These are phyloP conservation scores for Petaurus breviceps DNA, from an alignment of 2,113 vertebrate genomes.

Conservation along the genomic window DNA sequence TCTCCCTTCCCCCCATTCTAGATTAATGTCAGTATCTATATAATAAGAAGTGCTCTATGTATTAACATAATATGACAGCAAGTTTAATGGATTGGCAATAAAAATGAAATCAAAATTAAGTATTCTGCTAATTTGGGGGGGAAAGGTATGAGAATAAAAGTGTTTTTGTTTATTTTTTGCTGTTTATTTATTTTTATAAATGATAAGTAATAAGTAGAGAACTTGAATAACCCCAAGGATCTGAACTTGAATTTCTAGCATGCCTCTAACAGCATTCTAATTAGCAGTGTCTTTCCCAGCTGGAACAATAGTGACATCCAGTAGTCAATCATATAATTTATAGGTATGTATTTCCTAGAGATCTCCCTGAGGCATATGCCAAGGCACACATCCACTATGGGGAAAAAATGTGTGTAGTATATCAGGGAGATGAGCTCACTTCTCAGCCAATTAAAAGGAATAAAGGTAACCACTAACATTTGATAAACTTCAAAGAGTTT, in stretches of 20 bases:
- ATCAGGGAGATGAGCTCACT: not conserved
- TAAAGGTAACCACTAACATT: not conserved
- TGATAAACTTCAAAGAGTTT: not conserved
- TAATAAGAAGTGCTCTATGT: not conserved
- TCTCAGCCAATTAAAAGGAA: constrained; percentile 24
- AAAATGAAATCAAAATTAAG: not conserved
- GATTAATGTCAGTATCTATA: not conserved
- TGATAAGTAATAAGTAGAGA: not conserved
- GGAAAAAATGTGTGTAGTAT: constrained; percentile 4
- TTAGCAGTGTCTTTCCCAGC: not conserved
- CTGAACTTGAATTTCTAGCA: not conserved
- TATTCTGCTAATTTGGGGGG: not conserved
- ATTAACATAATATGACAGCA: not conserved
- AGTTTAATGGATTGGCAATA: not conserved
- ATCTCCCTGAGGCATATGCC: not conserved
- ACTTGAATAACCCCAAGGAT: not conserved
- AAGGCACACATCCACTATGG: not conserved
- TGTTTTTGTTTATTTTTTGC: not conserved
- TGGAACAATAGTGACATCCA: not conserved
- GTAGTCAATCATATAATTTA: not conserved
- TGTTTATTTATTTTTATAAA: not conserved
- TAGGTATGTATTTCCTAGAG: not conserved
- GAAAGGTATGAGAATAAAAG: not conserved
- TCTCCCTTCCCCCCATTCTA: not conserved
- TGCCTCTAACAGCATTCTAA: constrained; percentile 1